Evolutionary conservation across 2,888 invertebrate species (phyloP), one percentile per base, ranked within the genome.

Genomic region (Drosophila eohydei): DNA sequence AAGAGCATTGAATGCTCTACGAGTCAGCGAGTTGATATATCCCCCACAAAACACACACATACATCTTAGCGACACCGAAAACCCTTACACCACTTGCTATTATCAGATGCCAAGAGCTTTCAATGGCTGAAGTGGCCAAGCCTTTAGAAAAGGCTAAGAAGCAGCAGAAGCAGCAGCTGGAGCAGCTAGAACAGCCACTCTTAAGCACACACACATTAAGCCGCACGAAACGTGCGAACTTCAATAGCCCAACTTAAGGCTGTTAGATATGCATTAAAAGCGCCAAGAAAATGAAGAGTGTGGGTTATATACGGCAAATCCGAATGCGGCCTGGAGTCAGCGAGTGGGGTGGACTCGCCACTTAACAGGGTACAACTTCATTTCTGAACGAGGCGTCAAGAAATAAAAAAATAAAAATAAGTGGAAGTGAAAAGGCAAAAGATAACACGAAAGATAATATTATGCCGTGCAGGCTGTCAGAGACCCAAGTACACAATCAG

Each of bases 371-470:
- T 78, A 83, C 79, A 81, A 86, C 87, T 88, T 83, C 88, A 88
- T 88, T 75, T 82, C 81, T 65, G 74, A 80, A 72, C 74, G 65
- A 59, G 72, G 71, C 74, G 70, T 74, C 71, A 74, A 79, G 72
- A 64, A 69, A 46, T 66, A 68, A 57, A 56, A 70, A 68, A 73
- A 68, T 58, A 43, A 38, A 54, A 26, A 43, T 34, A 54, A 54
- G 54, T 54, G 40, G 54, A 40, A 74, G 74, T 73, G 78, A 82
- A 84, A 87, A 80, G 87, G 78, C 85, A 78, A 82, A 78, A 85
- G 83, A 85, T 80, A 81, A 88, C 81, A 82, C 76, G 74, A 83
- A 85, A 80, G 86, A 82, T 83, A 89, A 89, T 86, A 89, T 88
- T 89, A 88, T 89, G 82, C 78, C 78, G 70, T 68, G 70, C 69